These are phyloP conservation scores for Triplophysa bombifrons DNA, from an alignment of 2,797 vertebrate species.

Conservation along the genomic window DNA sequence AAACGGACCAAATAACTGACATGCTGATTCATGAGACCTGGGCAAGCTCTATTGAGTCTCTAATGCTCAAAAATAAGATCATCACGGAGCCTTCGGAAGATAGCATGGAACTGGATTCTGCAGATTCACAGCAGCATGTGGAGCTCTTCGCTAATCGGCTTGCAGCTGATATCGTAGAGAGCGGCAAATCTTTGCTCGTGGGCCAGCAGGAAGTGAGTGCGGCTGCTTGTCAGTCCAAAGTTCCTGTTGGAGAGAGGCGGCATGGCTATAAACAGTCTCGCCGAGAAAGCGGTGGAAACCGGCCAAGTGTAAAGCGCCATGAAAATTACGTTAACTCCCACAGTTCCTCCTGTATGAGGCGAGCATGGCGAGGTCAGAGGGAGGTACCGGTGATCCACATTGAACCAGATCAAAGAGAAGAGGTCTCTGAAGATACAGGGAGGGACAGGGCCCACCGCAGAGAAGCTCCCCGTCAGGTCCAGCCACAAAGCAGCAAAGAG, in stretches of 20 bases:
- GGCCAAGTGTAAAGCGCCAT: conserved; percentile 69
- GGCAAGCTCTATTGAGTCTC: conserved; percentile 93
- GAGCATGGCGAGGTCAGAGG: conserved; percentile 70
- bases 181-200: conserved; percentile 78
- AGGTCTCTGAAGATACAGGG: conserved; percentile 60
- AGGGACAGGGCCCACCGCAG: conserved; percentile 59
- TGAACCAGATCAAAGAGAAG: conserved; percentile 88
- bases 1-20: conserved; percentile 89
- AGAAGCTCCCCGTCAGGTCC: conserved; percentile 64
- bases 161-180: conserved; percentile 83
- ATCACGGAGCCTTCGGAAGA: conserved; percentile 80
- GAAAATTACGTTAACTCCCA: conserved; percentile 46
- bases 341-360: conserved; percentile 56
- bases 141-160: conserved; percentile 82
- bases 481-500: conserved; percentile 59
- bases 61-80: conserved; percentile 98
- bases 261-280: conserved; percentile 70
- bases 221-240: conserved; percentile 56
- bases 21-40: conserved; percentile 97
- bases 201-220: conserved; percentile 75
- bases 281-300: conserved; percentile 63
- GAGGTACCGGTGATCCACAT: conserved; percentile 97
- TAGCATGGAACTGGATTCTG: conserved; percentile 73
- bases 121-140: conserved; percentile 76
- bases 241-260: conserved; percentile 72